Conservation (phyloP, 2,113 vertebrate species). For the Halichoerus grypus region DNA sequence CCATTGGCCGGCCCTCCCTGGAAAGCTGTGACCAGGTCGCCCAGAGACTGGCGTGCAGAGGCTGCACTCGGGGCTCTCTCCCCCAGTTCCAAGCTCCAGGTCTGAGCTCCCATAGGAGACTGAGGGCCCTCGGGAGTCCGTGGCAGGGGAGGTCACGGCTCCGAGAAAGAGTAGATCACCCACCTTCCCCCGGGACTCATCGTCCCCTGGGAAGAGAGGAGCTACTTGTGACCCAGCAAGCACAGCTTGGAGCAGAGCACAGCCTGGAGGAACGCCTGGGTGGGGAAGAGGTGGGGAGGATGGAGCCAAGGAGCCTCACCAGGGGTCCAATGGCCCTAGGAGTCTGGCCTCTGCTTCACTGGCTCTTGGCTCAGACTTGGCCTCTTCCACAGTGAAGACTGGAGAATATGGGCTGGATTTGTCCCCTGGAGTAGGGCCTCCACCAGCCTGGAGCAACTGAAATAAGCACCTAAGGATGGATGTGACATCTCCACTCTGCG, state of each 20-base stretch:
- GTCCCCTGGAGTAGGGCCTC: neutral
- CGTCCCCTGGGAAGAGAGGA: neutral
- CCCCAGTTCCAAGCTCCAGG: neutral
- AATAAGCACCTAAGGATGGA: neutral
- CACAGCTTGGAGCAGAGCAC: neutral
- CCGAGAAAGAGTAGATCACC: neutral
- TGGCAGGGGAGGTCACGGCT: neutral
- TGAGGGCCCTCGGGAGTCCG: neutral
- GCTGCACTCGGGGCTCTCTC: neutral
- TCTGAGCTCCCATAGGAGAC: neutral
- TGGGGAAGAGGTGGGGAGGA: rapidly evolving
- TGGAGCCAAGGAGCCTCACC: neutral
- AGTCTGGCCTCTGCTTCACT: neutral
- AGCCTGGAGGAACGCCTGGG: neutral
- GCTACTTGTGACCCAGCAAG: neutral
- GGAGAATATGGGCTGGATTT: neutral
- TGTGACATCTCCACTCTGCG: neutral
- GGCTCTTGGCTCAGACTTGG: neutral
- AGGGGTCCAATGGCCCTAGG: rapidly evolving
- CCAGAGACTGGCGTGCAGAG: neutral
- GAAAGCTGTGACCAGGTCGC: neutral
- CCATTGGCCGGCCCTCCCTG: neutral
- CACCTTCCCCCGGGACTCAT: rapidly evolving
- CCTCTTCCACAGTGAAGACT: neutral
- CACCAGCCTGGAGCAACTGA: neutral